A percentile compares a stretch with the other conserved stretches of the same genome.
Conservation (phyloP, 2,888 invertebrate genomes). For the Scaptomyza cyrtandrae region DNA sequence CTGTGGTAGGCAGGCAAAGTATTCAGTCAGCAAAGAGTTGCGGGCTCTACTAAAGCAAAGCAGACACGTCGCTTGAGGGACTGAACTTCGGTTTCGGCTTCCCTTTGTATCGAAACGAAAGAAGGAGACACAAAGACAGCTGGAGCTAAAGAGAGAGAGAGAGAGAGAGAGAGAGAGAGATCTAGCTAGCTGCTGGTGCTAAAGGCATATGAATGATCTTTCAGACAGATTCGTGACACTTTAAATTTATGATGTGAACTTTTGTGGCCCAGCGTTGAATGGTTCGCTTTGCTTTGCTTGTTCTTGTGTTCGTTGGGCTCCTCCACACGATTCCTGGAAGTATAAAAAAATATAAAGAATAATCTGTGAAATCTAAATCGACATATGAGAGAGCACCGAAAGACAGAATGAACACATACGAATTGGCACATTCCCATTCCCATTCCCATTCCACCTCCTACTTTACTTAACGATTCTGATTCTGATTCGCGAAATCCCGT, state of each 20-base stretch:
- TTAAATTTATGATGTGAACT: slow-evolving; percentile 81
- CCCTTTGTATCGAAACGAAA: slow-evolving; percentile 59
- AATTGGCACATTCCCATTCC: slow-evolving; percentile 32
- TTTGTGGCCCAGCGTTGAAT: slow-evolving; percentile 63
- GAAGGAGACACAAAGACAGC: slow-evolving; percentile 4
- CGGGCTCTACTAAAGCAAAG: slow-evolving; percentile 41
- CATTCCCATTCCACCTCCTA: neutral
- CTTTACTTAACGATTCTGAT: slow-evolving; percentile 19
- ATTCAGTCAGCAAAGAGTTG: slow-evolving; percentile 28
- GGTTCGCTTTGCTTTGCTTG: slow-evolving; percentile 16
- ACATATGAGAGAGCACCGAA: slow-evolving; percentile 48
- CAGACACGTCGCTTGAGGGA: slow-evolving; percentile 66
- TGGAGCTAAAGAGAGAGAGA: neutral
- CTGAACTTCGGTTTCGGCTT: slow-evolving; percentile 64
- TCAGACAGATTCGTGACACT: slow-evolving; percentile 80
- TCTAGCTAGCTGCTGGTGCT: slow-evolving; percentile 34
- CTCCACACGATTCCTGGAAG: slow-evolving; percentile 74
- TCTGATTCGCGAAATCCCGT: slow-evolving; percentile 58
- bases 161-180: neutral
- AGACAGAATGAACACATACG: slow-evolving; percentile 17
- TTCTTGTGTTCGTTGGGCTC: slow-evolving; percentile 27
- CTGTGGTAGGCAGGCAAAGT: slow-evolving; percentile 22
- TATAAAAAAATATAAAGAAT: slow-evolving; percentile 41
- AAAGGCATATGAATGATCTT: slow-evolving; percentile 78
- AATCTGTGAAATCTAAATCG: slow-evolving; percentile 79